phyloP scores from a whole-genome alignment of 2,888 invertebrate genomes.

The Cyaniris semiargus region DNA sequence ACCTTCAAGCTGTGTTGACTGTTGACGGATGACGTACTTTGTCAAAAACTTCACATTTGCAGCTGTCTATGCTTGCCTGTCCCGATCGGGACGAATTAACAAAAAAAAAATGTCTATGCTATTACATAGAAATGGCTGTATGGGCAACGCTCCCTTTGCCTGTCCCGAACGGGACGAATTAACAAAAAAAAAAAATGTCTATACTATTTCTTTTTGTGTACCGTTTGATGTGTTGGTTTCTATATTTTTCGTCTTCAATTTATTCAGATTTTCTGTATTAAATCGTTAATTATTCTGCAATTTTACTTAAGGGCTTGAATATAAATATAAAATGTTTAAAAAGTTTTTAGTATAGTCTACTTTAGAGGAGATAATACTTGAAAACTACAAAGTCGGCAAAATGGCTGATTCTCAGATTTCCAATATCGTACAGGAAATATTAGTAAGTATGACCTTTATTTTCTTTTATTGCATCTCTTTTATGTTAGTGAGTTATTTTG shows the following conservation, averaged over 20 bases:
- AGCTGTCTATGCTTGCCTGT: too few relatives aligned
- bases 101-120: too few relatives aligned
- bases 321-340: not conserved
- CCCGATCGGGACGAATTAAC: too few relatives aligned
- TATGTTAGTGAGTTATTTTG: not conserved
- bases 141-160: too few relatives aligned
- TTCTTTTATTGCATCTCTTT: not conserved
- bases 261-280: slow-evolving; percentile 19
- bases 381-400: slow-evolving; percentile 35
- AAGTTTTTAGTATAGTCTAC: not conserved
- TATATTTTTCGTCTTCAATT: not conserved
- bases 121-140: too few relatives aligned
- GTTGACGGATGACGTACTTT: not conserved
- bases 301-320: not conserved
- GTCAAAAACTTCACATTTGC: not conserved
- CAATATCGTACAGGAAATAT: slow-evolving; percentile 83
- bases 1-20: not conserved
- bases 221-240: too few relatives aligned
- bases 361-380: not conserved
- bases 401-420: slow-evolving; percentile 84
- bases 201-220: slow-evolving; percentile 3
- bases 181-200: too few relatives aligned
- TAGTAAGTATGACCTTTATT: slow-evolving; percentile 69
- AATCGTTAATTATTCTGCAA: not conserved
- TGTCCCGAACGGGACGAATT: too few relatives aligned